Conservation (phyloP, 2,797 vertebrate genomes). For the Glyptemys insculpta region DNA sequence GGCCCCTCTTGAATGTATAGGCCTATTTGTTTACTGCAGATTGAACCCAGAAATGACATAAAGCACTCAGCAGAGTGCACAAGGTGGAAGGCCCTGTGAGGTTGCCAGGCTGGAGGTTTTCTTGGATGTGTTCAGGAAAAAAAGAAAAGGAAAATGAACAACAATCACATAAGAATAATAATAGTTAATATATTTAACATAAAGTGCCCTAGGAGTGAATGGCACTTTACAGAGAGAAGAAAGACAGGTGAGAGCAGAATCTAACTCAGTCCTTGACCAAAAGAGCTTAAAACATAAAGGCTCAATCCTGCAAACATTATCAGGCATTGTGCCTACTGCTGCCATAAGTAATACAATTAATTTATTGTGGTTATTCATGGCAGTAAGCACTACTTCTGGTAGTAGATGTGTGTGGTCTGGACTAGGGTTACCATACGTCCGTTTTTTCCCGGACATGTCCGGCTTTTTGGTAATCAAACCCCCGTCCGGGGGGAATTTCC, state of each 20-base stretch:
- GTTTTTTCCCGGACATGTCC: too few relatives aligned
- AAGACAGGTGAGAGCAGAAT: not conserved
- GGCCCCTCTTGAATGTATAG: accelerated
- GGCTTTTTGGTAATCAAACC: too few relatives aligned
- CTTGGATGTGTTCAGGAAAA: not conserved
- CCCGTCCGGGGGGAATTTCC: too few relatives aligned
- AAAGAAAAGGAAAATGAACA: not conserved
- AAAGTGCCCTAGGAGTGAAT: not conserved
- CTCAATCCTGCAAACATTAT: constrained; percentile 17
- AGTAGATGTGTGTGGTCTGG: not conserved
- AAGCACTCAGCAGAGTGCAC: not conserved
- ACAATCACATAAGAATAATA: not conserved
- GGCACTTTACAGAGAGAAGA: not conserved
- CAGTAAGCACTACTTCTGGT: not conserved
- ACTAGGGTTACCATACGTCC: not conserved
- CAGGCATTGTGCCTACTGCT: constrained; percentile 31
- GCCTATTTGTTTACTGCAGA: not conserved
- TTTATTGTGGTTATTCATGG: not conserved
- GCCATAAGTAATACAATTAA: constrained; percentile 4
- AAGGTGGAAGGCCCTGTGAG: accelerated
- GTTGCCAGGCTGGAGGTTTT: not conserved
- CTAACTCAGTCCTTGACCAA: not conserved
- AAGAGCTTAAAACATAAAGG: constrained; percentile 14
- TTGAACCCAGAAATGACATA: not conserved
- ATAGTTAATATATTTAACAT: not conserved